Conservation (phyloP, 2,113 vertebrate genomes). For the Nannospalax galili region DNA sequence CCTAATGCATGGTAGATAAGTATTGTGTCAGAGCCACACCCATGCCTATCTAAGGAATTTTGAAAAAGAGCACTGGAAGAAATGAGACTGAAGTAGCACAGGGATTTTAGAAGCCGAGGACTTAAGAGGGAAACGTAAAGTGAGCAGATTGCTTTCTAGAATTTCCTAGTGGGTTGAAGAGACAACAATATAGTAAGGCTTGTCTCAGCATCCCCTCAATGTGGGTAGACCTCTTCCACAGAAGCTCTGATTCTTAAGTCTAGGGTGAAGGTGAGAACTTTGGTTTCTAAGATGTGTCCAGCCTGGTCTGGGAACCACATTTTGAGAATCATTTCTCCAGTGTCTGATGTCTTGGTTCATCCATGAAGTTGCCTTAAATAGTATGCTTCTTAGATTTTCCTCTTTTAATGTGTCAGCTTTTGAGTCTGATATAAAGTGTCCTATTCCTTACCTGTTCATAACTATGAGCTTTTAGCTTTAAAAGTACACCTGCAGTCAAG, state of each 20-base stretch:
- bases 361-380: background rate
- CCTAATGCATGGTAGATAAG: background rate
- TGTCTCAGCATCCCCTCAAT: background rate
- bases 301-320: background rate
- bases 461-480: background rate
- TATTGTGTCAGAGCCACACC: background rate
- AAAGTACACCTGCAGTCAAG: background rate
- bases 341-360: background rate
- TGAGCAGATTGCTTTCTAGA: constrained; percentile 24
- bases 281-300: background rate
- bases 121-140: background rate
- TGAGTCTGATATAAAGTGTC: background rate
- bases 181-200: background rate
- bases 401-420: background rate
- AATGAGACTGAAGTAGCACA: background rate
- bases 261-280: background rate
- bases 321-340: background rate
- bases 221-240: background rate
- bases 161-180: background rate
- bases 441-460: background rate
- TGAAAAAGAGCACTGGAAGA: background rate
- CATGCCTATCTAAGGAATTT: background rate
- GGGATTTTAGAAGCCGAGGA: background rate
- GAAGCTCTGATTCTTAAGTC: background rate
- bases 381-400: background rate